A percentile compares a stretch with the other conserved stretches of the same genome.
Conservation (phyloP, 2,113 vertebrate genomes). For the Tringa solitaria region DNA sequence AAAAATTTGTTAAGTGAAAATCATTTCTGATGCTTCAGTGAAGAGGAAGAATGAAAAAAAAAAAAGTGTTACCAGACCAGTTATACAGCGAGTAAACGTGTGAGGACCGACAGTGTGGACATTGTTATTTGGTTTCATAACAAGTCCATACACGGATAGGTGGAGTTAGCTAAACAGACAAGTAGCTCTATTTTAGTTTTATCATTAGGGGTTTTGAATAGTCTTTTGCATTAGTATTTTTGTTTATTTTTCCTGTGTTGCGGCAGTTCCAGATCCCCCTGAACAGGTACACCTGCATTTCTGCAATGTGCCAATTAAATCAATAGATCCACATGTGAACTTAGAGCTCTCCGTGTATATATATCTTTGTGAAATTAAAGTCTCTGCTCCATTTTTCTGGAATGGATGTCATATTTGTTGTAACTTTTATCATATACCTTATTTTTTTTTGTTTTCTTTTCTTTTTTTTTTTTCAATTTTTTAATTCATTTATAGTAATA, state of each 20-base stretch:
- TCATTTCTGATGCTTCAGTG: neutral
- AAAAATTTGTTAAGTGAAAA: neutral
- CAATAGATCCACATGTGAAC: neutral
- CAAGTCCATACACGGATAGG: neutral
- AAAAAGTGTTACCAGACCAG: neutral
- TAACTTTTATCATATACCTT: neutral
- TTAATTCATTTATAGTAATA: neutral
- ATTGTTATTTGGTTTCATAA: neutral
- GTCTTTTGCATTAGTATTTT: neutral
- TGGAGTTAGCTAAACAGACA: neutral
- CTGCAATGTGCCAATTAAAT: neutral
- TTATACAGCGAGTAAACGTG: neutral
- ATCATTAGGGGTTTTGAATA: neutral
- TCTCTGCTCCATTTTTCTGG: neutral
- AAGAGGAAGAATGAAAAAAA: neutral
- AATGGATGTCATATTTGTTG: neutral
- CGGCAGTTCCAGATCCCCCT: neutral
- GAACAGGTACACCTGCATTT: neutral
- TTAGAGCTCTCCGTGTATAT: neutral
- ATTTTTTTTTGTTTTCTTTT: neutral
- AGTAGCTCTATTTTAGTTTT: neutral
- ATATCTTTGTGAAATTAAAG: neutral
- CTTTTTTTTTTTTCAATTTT: too few species aligned
- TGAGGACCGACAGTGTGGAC: neutral
- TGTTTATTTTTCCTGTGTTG: neutral